Conservation (phyloP, 2,888 invertebrate genomes). For the Timema podura region DNA sequence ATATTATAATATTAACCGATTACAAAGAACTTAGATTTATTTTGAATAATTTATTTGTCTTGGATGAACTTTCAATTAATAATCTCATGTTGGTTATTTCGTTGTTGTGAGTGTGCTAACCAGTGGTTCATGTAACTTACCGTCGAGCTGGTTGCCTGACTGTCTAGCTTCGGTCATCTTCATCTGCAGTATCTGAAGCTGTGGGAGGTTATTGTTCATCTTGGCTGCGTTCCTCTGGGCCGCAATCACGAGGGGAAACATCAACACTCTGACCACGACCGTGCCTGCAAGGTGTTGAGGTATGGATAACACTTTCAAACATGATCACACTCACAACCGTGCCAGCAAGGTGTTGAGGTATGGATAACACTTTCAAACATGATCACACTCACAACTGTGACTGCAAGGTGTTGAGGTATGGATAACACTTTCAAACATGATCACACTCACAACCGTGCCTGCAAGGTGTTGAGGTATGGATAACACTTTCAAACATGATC, state of each 20-base stretch:
- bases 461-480: too few species aligned
- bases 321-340: too few species aligned
- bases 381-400: too few species aligned
- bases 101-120: background rate
- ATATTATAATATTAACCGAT: conserved; percentile 13
- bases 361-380: too few species aligned
- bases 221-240: conserved; percentile 75
- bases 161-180: conserved; percentile 85
- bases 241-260: conserved; percentile 83
- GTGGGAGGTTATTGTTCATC: conserved; percentile 83
- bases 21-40: background rate
- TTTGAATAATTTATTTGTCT: conserved; percentile 3
- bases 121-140: conserved; percentile 40
- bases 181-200: conserved; percentile 72
- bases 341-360: too few species aligned
- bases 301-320: conserved; percentile 13
- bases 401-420: too few species aligned
- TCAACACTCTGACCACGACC: conserved; percentile 61
- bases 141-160: conserved; percentile 73
- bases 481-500: too few species aligned
- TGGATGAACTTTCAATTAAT: background rate
- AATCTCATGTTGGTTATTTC: conserved; percentile 1
- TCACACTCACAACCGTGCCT: too few species aligned
- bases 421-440: too few species aligned
- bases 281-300: conserved; percentile 57